phyloP scores from a whole-genome alignment of 1,140 invertebrate species.

The Drosophila fuyamai region DNA sequence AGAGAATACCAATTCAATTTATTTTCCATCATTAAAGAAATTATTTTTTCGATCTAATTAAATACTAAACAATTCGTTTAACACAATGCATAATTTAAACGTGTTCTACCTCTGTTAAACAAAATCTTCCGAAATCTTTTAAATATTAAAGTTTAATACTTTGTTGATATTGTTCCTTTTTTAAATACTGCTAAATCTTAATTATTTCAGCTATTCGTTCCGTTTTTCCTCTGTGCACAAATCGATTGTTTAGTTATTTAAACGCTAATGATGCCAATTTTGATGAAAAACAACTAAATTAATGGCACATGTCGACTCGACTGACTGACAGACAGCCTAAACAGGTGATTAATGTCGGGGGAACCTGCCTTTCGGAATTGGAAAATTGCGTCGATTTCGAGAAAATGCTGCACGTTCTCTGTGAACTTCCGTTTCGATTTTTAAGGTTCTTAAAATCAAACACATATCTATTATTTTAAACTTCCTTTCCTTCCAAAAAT shows the following conservation, averaged over 20 bases:
- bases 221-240: not conserved
- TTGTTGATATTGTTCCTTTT: no score
- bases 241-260: conserved; percentile 21
- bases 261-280: conserved; percentile 35
- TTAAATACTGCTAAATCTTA: no score
- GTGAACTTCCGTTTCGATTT: conserved; percentile 49
- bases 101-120: no score
- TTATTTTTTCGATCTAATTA: no score
- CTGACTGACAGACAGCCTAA: conserved; percentile 45
- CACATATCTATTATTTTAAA: conserved; percentile 50
- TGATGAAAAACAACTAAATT: conserved; percentile 44
- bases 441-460: conserved; percentile 39
- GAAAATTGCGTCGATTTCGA: conserved; percentile 42
- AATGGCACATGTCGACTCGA: conserved; percentile 27
- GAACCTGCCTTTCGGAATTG: conserved; percentile 31
- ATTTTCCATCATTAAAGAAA: no score
- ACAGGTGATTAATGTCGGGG: conserved; percentile 54
- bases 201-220: no score
- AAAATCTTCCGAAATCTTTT: not conserved
- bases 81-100: no score
- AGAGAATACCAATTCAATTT: no score
- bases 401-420: conserved; percentile 29
- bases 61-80: no score
- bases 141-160: not conserved
- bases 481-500: conserved; percentile 74